Evolutionary conservation across 2,113 vertebrate species (phyloP).

Genomic region (Mola mola): DNA sequence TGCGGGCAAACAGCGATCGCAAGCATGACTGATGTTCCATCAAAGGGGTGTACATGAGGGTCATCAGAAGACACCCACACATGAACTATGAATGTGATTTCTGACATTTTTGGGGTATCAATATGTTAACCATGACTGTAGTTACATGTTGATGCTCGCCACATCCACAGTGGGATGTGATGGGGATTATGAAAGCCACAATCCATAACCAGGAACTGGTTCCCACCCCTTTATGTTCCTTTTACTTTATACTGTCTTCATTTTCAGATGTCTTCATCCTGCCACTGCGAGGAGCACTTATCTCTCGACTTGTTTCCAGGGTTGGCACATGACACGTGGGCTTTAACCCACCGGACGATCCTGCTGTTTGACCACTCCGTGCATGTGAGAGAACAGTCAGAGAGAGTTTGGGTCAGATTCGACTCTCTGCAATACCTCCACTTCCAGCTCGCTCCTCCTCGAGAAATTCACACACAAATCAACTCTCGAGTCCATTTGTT

Average conservation of each 20-base stretch:
- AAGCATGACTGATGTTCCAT: conserved; percentile 28
- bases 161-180: not conserved
- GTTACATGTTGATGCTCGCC: no score
- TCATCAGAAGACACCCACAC: not conserved
- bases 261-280: not conserved
- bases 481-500: conserved; percentile 14
- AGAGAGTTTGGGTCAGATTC: conserved; percentile 39
- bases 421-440: conserved; percentile 28
- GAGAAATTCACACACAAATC: conserved; percentile 8
- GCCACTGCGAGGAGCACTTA: not conserved
- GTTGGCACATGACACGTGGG: conserved; percentile 3
- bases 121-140: not conserved
- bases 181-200: not conserved
- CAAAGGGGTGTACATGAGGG: conserved; percentile 8
- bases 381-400: conserved; percentile 43
- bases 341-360: conserved; percentile 10
- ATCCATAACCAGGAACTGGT: no score
- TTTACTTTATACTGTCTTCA: not conserved
- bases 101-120: no score
- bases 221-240: not conserved
- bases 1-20: not conserved
- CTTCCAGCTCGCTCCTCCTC: conserved; percentile 13
- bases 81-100: not conserved
- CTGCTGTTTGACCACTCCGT: conserved; percentile 17
- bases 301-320: conserved; percentile 4